Evolutionary conservation across 1,140 invertebrate species (phyloP), one percentile per base, ranked within the genome.

Genomic region (Holcopasites calliopsidis): DNA sequence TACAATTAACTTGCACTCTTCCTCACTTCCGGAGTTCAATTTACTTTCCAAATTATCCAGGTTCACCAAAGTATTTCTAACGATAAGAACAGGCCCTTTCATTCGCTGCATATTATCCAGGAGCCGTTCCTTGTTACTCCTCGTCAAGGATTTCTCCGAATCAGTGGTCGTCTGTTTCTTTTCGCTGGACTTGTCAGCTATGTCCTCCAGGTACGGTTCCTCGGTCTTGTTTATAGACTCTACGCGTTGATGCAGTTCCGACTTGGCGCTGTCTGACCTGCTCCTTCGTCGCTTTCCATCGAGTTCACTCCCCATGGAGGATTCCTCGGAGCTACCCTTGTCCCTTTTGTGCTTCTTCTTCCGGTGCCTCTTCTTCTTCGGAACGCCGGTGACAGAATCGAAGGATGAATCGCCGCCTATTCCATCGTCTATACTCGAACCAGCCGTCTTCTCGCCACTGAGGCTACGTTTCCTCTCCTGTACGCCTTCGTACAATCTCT

Each of bases 51-150:
- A 26, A 21, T 75, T 35, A 60, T 90, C 86, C 8, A 88, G 82
- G 49, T 88, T 68, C 1, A 91, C 77, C n/a, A 91, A 75, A 31
- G 86, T 77, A 58, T 82, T 79, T 54, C 90, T 72, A 1, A 91
- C 76, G 0, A 60, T 26, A 1, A 87, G 76, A 26, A 89, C 79
- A 16, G 89, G 87, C 35, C 88, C 76, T 3, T 55, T 86, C 35
- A 88, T 66, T 47, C 79, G 79, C 21, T 66, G 72, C 16, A 88
- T 64, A 31, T 82, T 85, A 28, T 86, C 82, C 1, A 89, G 33
- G 18, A 88, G 55, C 70, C 77, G 58, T 54, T 88, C 86, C 42
- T 88, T 89, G 42, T 80, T 85, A 23, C 55, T 85, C n/a, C 71
- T 85, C 21, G 68, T 75, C 33, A 79, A 64, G 7, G 77, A 82